Percentiles rank a stretch among this genome's conserved stretches.
These are phyloP conservation scores for Eledona agricola DNA, from an alignment of 2,888 invertebrate species.

Conservation along the genomic window DNA sequence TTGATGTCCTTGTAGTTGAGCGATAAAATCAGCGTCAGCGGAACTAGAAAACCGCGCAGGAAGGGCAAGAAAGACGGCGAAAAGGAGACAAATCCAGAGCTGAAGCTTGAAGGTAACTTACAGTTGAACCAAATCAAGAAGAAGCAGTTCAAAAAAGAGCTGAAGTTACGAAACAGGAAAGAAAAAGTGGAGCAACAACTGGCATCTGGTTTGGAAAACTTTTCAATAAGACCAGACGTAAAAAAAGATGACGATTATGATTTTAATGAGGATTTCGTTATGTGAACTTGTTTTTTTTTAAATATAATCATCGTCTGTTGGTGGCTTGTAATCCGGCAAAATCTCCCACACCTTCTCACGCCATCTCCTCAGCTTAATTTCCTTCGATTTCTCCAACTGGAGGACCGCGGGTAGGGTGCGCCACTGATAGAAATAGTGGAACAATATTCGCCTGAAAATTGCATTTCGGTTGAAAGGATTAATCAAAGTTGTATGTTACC, in stretches of 20 bases:
- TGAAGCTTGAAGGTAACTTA: slow-evolving; percentile 76
- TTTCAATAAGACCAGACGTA: slow-evolving; percentile 57
- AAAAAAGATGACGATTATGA: slow-evolving; percentile 67
- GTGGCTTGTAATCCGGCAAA: slow-evolving; percentile 74
- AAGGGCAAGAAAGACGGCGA: slow-evolving; percentile 25
- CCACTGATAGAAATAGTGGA: slow-evolving; percentile 68
- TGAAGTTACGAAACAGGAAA: slow-evolving; percentile 66
- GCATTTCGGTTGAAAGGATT: background rate
- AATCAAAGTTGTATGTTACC: slow-evolving; percentile 54
- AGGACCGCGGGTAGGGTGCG: slow-evolving; percentile 71
- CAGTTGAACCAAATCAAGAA: slow-evolving; percentile 69
- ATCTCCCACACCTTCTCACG: slow-evolving; percentile 76
- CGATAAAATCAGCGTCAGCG: slow-evolving; percentile 50
- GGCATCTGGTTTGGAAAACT: slow-evolving; percentile 71
- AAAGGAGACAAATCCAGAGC: slow-evolving; percentile 68
- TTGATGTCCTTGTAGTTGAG: slow-evolving; percentile 45
- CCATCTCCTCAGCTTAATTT: slow-evolving; percentile 74
- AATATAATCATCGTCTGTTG: slow-evolving; percentile 27
- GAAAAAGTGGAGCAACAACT: slow-evolving; percentile 73
- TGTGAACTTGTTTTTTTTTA: slow-evolving; percentile 21
- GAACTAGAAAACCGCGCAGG: slow-evolving; percentile 39
- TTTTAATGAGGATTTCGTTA: slow-evolving; percentile 69
- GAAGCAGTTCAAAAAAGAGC: slow-evolving; percentile 73
- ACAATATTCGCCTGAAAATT: slow-evolving; percentile 55
- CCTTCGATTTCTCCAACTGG: slow-evolving; percentile 72